phyloP scores from a whole-genome alignment of 1,140 invertebrate genomes.

The Eumaeus atala region DNA sequence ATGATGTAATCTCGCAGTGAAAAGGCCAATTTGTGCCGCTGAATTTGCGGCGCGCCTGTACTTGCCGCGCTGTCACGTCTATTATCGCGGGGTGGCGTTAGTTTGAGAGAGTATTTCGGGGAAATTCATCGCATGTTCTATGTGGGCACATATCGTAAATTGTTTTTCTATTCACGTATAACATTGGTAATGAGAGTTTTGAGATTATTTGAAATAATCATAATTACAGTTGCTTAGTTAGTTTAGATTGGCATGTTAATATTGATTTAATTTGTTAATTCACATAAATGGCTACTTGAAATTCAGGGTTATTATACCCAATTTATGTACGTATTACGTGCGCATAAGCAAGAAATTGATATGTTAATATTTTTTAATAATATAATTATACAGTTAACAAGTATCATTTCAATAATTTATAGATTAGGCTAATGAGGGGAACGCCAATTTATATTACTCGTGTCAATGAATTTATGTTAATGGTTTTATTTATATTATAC shows the following conservation, averaged over 20 bases:
- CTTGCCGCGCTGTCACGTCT: constrained; percentile 66
- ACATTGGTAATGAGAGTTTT: too few relatives aligned
- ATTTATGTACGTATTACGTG: neutral
- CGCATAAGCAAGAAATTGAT: constrained; percentile 4
- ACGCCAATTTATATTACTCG: constrained; percentile 8
- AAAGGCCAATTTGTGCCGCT: constrained; percentile 73
- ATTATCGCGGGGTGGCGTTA: constrained; percentile 54
- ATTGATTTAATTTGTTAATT: neutral
- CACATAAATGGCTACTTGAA: constrained; percentile 2
- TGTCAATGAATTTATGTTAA: constrained; percentile 4
- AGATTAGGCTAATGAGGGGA: constrained; percentile 8
- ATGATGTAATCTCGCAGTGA: constrained; percentile 74
- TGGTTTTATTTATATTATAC: constrained; percentile 12
- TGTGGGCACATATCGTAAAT: constrained; percentile 25
- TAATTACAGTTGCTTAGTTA: neutral
- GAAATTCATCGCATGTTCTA: constrained; percentile 43
- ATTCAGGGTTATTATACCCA: constrained; percentile 5
- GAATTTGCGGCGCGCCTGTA: constrained; percentile 68
- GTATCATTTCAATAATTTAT: constrained; percentile 6
- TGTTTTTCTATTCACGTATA: too few relatives aligned
- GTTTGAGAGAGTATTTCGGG: constrained; percentile 44
- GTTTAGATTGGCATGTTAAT: neutral
- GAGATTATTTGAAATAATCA: neutral
- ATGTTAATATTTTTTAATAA: constrained; percentile 10
- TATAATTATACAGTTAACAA: constrained; percentile 5